Conservation (phyloP, 2,888 invertebrate genomes). For the Drosophila flavopinicola region DNA sequence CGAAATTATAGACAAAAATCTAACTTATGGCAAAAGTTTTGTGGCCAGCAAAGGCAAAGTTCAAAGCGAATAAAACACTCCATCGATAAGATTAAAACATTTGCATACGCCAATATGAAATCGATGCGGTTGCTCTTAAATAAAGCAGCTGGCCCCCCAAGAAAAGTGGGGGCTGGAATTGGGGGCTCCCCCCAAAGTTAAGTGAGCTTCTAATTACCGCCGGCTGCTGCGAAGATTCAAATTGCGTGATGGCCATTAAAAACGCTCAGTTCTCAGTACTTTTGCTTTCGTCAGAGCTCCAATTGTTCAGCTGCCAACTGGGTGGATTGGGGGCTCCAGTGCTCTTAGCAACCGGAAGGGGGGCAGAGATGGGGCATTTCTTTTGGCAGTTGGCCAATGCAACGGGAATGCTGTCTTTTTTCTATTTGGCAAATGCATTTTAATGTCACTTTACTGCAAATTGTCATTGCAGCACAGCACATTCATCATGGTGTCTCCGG, state of each 20-base stretch:
- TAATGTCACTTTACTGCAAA: constrained; percentile 64
- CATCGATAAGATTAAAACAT: constrained; percentile 24
- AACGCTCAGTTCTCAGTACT: constrained; percentile 25
- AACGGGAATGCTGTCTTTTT: constrained; percentile 29
- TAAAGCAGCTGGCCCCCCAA: constrained; percentile 28
- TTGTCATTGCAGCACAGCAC: constrained; percentile 51
- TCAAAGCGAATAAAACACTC: constrained; percentile 44
- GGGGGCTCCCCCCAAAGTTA: too few relatives aligned
- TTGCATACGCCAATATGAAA: constrained; percentile 23
- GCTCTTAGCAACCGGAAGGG: not conserved
- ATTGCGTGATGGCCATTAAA: constrained; percentile 46
- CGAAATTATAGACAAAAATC: constrained; percentile 58
- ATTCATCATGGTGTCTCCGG: constrained; percentile 40
- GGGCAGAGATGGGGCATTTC: not conserved
- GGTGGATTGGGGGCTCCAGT: constrained; percentile 5
- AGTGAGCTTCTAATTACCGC: constrained; percentile 59
- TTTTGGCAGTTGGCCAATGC: constrained; percentile 58
- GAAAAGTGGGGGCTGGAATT: not conserved
- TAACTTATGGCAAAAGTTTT: constrained; percentile 35
- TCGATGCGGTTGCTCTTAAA: not conserved
- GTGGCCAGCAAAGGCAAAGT: constrained; percentile 25
- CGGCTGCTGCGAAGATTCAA: constrained; percentile 49
- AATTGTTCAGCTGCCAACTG: constrained; percentile 35
- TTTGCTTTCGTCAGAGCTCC: constrained; percentile 52
- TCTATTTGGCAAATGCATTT: constrained; percentile 73